These are phyloP conservation scores for Hydropotes inermis DNA, from an alignment of 2,113 vertebrate species.

Conservation along the genomic window DNA sequence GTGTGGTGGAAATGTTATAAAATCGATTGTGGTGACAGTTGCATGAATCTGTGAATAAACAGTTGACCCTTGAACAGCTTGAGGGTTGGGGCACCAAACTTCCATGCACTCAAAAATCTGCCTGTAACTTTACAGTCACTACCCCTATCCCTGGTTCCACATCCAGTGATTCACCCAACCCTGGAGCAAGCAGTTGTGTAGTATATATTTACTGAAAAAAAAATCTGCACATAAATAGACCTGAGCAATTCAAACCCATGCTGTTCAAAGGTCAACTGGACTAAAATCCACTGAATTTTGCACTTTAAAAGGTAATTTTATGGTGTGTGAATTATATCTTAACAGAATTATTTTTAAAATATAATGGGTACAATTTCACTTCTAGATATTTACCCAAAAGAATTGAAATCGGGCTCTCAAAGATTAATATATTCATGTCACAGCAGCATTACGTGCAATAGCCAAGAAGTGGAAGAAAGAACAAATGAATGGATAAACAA, in stretches of 20 bases:
- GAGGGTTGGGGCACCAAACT: no score
- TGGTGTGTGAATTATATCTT: not conserved
- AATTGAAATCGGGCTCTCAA: not conserved
- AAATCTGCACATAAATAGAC: not conserved
- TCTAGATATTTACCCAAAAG: not conserved
- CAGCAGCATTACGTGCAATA: not conserved
- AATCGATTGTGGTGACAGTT: not conserved
- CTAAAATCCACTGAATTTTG: not conserved
- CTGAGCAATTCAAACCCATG: not conserved
- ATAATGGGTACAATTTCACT: not conserved
- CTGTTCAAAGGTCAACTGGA: not conserved
- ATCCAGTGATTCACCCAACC: not conserved
- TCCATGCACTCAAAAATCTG: not conserved
- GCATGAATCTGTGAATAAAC: not conserved
- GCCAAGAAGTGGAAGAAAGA: not conserved
- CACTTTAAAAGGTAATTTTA: not conserved
- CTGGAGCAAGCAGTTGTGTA: not conserved
- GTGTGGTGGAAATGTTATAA: not conserved
- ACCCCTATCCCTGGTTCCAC: fast-evolving
- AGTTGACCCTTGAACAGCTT: not conserved
- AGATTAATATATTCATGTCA: no score
- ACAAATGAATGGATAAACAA: not conserved
- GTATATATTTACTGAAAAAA: not conserved
- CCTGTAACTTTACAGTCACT: not conserved
- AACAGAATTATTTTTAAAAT: not conserved